Evolutionary conservation across 2,113 vertebrate genomes (phyloP), one percentile per base, ranked within the genome.

Genomic region (Nothoprocta pentlandii): DNA sequence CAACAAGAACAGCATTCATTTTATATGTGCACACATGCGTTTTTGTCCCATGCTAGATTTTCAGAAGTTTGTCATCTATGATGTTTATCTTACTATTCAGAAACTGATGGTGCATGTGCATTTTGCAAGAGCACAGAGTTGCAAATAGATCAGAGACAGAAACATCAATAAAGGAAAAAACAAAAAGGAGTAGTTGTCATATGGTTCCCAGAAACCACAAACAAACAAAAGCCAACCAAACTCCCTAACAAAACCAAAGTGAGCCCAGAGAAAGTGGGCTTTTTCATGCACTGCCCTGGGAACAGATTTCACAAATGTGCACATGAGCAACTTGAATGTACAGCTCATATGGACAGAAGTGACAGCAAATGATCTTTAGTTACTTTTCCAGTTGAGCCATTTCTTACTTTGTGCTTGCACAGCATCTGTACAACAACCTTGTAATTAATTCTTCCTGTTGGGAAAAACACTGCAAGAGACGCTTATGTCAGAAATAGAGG

Each of bases 181-280:
- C 25, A 30, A 82, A 83, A 77, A 51, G 1, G 0, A 69, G 54
- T n/a, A 74, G 25, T n/a, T 85, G 25, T 30, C 42, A 41, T 32
- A 69, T 11, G 34, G 58, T 47, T 87, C 32, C 49, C 69, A 80
- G 59, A 73, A 89, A 75, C n/a, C 23, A 94, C n/a, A 93, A 93
- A 80, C 25, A 95, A 94, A 56, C 44, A 71, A 46, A 61, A 34
- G 12, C 41, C 78, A 78, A 91, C 41, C 26, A 87, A 81, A 64
- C 28, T 51, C 47, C 68, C 21, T 53, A 58, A 69, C 61, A 44
- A 85, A 83, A 66, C 25, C 69, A 10, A 75, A 73, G 28, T 42
- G 41, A 81, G 80, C 26, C 23, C 66, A 51, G 36, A 86, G 26
- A n/a, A 46, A 30, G 53, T 76, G 23, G 25, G 1, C 25, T 21